Percentiles rank a stretch among this genome's conserved stretches.
Conservation (phyloP, 2,113 vertebrate species). For the Sciurus niger region DNA sequence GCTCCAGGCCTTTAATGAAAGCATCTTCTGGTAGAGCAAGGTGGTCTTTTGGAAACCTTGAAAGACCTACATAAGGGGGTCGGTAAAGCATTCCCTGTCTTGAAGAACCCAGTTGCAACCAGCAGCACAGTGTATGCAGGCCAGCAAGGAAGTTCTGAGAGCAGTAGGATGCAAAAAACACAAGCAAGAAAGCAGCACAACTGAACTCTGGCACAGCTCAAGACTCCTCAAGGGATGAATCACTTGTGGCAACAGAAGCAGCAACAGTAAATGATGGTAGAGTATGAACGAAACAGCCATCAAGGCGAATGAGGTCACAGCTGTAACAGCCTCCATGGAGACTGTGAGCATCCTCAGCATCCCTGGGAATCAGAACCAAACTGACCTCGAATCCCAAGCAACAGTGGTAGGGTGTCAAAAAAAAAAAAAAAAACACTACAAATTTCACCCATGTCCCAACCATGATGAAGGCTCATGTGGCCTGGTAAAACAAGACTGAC, state of each 20-base stretch:
- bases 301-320: background rate
- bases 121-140: background rate
- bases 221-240: background rate
- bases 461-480: background rate
- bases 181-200: background rate
- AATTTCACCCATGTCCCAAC: background rate
- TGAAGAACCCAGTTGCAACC: background rate
- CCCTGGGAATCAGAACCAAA: background rate
- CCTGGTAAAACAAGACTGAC: background rate
- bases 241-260: background rate
- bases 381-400: background rate
- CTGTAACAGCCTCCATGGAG: background rate
- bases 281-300: fast-evolving
- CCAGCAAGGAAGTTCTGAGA: background rate
- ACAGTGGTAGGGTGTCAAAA: background rate
- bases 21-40: background rate
- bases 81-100: background rate
- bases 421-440: background rate
- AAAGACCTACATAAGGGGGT: background rate
- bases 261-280: background rate
- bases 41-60: background rate
- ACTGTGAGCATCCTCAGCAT: background rate
- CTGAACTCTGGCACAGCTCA: background rate
- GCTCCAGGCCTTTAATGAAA: background rate
- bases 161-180: background rate